These are phyloP conservation scores for Petrocephalus zakoni DNA, from an alignment of 2,113 vertebrate species.

Conservation along the genomic window DNA sequence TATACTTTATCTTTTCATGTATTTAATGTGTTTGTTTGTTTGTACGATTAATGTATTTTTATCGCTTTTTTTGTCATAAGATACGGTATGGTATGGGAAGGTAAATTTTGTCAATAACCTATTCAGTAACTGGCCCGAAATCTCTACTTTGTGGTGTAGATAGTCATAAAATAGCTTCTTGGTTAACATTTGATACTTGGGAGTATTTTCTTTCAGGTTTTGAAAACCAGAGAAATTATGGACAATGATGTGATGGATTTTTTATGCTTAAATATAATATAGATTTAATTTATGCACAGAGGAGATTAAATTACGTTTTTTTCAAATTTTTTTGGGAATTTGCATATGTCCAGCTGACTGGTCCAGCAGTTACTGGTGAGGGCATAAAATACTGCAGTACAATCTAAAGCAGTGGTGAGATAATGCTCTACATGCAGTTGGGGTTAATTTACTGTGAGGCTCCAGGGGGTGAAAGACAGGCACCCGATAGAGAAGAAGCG, in stretches of 20 bases:
- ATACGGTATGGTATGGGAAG: neutral
- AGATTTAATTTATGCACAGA: neutral
- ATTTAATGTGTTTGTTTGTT: neutral
- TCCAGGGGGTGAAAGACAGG: slow-evolving; percentile 3
- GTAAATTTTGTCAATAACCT: neutral
- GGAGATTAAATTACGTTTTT: neutral
- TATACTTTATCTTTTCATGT: neutral
- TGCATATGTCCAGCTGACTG: neutral
- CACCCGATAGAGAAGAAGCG: neutral
- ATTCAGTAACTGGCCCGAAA: neutral
- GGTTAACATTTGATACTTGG: neutral
- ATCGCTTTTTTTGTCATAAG: neutral
- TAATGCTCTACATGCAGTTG: neutral
- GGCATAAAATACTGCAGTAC: neutral
- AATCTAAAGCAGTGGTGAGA: neutral
- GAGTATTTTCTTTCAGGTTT: neutral
- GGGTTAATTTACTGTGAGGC: slow-evolving; percentile 18
- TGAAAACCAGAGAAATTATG: neutral
- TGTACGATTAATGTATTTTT: neutral
- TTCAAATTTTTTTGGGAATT: neutral
- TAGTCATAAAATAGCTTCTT: neutral
- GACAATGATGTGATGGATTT: neutral
- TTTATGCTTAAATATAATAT: neutral
- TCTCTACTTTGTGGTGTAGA: neutral
- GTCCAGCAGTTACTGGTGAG: neutral